Conservation (phyloP, 2,888 invertebrate genomes). For the Hartigia nigra region DNA sequence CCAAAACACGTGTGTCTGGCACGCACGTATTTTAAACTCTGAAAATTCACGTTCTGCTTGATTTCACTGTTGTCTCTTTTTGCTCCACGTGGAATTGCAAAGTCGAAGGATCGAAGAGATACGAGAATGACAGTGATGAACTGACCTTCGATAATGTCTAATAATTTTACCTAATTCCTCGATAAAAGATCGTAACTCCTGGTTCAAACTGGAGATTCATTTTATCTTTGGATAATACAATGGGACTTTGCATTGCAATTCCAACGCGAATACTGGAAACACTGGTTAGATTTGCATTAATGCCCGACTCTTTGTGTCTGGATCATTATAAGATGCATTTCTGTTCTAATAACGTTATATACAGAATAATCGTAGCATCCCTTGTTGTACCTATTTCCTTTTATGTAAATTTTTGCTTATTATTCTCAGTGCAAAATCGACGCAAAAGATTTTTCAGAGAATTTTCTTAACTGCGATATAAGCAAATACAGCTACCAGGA, state of each 20-base stretch:
- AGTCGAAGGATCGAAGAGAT: not conserved
- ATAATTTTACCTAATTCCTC: not conserved
- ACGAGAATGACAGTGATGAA: not conserved
- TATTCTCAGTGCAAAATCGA: not conserved
- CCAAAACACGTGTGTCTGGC: not conserved
- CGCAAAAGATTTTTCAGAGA: not conserved
- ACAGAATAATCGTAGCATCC: not conserved
- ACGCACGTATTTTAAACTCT: not conserved
- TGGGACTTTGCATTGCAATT: not conserved
- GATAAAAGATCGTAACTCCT: not conserved
- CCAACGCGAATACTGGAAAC: not conserved
- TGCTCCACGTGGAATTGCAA: not conserved
- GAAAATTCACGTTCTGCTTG: not conserved
- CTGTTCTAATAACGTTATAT: not conserved
- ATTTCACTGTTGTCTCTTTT: not conserved
- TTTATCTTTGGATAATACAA: no score
- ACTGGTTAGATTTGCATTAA: not conserved
- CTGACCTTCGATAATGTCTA: not conserved
- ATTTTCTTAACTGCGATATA: not conserved
- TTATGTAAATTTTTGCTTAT: not conserved
- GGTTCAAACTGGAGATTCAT: not conserved
- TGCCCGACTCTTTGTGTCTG: not conserved
- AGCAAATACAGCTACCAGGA: not conserved
- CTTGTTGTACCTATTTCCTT: not conserved
- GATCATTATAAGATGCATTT: not conserved